phyloP scores from a whole-genome alignment of 2,888 invertebrate genomes.

The Ctena decussata region DNA sequence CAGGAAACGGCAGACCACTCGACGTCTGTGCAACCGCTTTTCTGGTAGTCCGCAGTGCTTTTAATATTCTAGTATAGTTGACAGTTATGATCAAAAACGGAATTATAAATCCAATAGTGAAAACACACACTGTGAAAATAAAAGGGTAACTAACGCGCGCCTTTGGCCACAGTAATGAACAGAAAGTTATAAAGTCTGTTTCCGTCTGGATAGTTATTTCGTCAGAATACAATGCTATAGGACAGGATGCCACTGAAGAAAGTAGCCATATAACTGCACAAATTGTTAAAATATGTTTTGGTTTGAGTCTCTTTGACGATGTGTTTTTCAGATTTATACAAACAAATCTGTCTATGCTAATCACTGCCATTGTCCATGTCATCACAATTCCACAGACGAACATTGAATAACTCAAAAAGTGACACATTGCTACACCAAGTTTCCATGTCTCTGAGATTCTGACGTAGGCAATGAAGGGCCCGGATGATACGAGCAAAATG shows the following conservation, averaged over 20 bases:
- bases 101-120: constrained; percentile 65
- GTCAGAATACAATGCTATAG: constrained; percentile 73
- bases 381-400: constrained; percentile 73
- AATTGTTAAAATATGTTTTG: constrained; percentile 55
- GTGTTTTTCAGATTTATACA: constrained; percentile 65
- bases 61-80: constrained; percentile 72
- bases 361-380: constrained; percentile 80
- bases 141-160: constrained; percentile 45
- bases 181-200: constrained; percentile 60
- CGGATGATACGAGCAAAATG: constrained; percentile 69
- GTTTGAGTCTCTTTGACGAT: constrained; percentile 52
- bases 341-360: constrained; percentile 77
- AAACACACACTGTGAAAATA: constrained; percentile 57
- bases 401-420: constrained; percentile 67
- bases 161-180: constrained; percentile 77
- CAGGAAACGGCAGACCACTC: neutral
- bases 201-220: constrained; percentile 62
- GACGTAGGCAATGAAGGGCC: constrained; percentile 75
- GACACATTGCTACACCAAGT: constrained; percentile 75
- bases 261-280: constrained; percentile 69
- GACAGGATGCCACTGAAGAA: constrained; percentile 58
- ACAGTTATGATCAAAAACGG: constrained; percentile 66
- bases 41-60: constrained; percentile 62
- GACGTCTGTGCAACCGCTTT: constrained; percentile 40
- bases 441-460: constrained; percentile 76